Evolutionary conservation across 2,797 vertebrate species (phyloP).

Genomic region (Syngnathus rostellatus): DNA sequence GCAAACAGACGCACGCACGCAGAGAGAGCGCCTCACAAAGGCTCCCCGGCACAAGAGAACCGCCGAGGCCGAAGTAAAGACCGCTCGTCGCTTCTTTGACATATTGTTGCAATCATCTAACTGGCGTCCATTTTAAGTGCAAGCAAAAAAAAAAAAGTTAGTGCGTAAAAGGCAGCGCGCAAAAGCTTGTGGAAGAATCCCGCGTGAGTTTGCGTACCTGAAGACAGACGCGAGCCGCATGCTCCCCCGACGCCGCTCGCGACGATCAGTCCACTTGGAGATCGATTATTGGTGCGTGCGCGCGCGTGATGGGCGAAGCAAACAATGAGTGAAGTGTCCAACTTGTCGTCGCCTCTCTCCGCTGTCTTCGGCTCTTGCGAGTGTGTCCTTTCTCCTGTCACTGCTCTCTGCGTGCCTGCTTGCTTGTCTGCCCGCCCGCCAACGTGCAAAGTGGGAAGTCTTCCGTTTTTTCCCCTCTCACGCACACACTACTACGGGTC

Average conservation of each 20-base stretch:
- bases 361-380: background rate
- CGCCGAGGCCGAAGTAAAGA: conserved; percentile 67
- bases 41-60: conserved; percentile 53
- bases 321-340: conserved; percentile 5
- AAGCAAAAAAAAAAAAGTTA: background rate
- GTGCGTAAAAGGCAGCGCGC: conserved; percentile 46
- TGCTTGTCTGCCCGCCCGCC: conserved; percentile 55
- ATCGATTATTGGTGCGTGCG: background rate
- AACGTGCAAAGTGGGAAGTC: conserved; percentile 54
- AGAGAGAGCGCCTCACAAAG: conserved; percentile 51
- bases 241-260: conserved; percentile 33
- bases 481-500: background rate
- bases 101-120: conserved; percentile 37
- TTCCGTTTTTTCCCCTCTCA: conserved; percentile 20
- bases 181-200: conserved; percentile 13
- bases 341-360: background rate
- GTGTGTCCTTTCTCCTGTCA: conserved; percentile 18
- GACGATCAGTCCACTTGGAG: conserved; percentile 25
- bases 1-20: conserved; percentile 36
- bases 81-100: conserved; percentile 64
- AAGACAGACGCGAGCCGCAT: conserved; percentile 57
- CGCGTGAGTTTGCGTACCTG: conserved; percentile 56
- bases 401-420: conserved; percentile 12
- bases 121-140: conserved; percentile 1
- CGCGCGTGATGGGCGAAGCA: background rate